A percentile compares a stretch with the other conserved stretches of the same genome.
These are phyloP conservation scores for Myzus persicae DNA, from an alignment of 1,140 invertebrate species.

Conservation along the genomic window DNA sequence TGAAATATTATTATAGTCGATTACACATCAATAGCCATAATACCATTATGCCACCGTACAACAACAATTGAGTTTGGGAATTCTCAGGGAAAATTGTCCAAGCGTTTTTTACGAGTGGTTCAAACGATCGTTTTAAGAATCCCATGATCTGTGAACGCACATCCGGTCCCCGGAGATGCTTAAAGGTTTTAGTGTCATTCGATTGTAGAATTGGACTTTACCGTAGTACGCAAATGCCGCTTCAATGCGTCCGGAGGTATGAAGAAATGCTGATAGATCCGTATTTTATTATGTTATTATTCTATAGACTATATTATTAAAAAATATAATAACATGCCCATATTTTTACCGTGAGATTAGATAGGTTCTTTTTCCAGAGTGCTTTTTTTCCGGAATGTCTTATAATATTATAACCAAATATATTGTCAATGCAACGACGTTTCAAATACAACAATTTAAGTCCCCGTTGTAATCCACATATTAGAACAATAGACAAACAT, in stretches of 20 bases:
- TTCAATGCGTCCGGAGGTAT: neutral
- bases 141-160: neutral
- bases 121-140: neutral
- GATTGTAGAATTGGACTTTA: neutral
- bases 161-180: neutral
- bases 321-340: neutral
- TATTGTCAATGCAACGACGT: too few relatives aligned
- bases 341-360: neutral
- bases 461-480: too few relatives aligned
- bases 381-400: neutral
- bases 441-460: too few relatives aligned
- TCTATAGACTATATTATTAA: neutral
- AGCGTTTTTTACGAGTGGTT: neutral
- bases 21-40: neutral
- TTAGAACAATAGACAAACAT: too few relatives aligned
- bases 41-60: neutral
- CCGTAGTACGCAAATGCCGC: neutral
- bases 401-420: neutral
- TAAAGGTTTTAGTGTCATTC: neutral
- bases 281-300: neutral
- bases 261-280: neutral
- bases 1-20: constrained; percentile 9
- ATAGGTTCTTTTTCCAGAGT: neutral
- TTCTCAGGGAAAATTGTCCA: neutral
- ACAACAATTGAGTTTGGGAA: constrained; percentile 22